phyloP scores from a whole-genome alignment of 2,797 vertebrate species.

The Silurus lanzhouensis region DNA sequence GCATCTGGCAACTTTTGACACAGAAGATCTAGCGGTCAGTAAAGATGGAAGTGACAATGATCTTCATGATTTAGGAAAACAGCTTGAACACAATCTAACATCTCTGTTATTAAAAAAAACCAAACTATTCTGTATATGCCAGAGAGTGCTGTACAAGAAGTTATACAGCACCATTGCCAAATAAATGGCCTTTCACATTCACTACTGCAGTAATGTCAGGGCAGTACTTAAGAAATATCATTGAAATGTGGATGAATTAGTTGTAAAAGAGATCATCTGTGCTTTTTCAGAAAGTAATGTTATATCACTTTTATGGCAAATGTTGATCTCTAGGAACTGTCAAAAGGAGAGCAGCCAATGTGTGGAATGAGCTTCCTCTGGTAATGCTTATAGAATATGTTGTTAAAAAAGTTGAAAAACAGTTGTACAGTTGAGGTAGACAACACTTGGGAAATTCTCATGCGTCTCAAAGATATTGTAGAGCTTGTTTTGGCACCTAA shows the following conservation, averaged over 20 bases:
- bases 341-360: constrained; percentile 51
- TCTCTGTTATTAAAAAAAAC: neutral
- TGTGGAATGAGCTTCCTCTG: constrained; percentile 41
- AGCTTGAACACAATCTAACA: neutral
- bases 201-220: neutral
- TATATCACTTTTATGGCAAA: constrained; percentile 32
- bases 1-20: neutral
- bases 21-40: neutral
- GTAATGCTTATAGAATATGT: constrained; percentile 41
- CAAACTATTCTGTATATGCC: neutral
- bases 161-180: neutral
- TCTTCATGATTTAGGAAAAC: too few species aligned
- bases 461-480: constrained; percentile 56
- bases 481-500: constrained; percentile 50
- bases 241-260: neutral
- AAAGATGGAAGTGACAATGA: neutral
- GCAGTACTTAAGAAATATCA: neutral
- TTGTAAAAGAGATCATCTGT: constrained; percentile 9
- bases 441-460: constrained; percentile 37
- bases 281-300: constrained; percentile 39
- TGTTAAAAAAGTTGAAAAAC: constrained; percentile 43
- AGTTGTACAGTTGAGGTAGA: neutral
- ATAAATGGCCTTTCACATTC: neutral
- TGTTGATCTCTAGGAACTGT: constrained; percentile 38
- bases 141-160: neutral